Conservation (phyloP, 2,888 invertebrate species). For the Leucophenga montana region DNA sequence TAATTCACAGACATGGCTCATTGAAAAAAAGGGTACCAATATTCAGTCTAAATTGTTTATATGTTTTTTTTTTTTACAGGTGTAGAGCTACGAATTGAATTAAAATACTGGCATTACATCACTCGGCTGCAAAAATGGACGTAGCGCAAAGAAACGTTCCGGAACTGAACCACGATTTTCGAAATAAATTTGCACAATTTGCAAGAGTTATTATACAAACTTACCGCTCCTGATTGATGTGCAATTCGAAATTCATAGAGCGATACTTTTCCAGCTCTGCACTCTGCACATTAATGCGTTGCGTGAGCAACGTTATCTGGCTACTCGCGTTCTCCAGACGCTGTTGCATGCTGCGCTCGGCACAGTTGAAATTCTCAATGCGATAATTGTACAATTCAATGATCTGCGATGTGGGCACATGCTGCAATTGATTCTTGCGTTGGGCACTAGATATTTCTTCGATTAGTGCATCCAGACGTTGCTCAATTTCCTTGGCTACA, state of each 20-base stretch:
- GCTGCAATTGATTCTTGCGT: slow-evolving; percentile 64
- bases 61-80: no score
- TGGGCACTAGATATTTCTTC: slow-evolving; percentile 61
- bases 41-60: no score
- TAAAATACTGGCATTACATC: no score
- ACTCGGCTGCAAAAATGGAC: no score
- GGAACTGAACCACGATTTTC: no score
- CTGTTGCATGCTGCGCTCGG: slow-evolving; percentile 60
- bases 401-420: slow-evolving; percentile 69
- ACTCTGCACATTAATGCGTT: slow-evolving; percentile 66
- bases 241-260: slow-evolving; percentile 69
- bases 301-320: slow-evolving; percentile 64
- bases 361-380: slow-evolving; percentile 64
- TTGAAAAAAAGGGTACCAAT: no score
- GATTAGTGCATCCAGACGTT: slow-evolving; percentile 66
- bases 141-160: no score
- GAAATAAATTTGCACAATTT: no score
- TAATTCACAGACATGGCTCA: no score
- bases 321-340: slow-evolving; percentile 66
- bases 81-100: no score
- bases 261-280: slow-evolving; percentile 69
- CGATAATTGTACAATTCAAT: slow-evolving; percentile 71
- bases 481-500: slow-evolving; percentile 65
- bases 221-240: slow-evolving; percentile 69
- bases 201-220: no score